Percentiles rank a stretch among this genome's conserved stretches.
phyloP scores from a whole-genome alignment of 2,888 invertebrate species.

The Salpingus planirostris region DNA sequence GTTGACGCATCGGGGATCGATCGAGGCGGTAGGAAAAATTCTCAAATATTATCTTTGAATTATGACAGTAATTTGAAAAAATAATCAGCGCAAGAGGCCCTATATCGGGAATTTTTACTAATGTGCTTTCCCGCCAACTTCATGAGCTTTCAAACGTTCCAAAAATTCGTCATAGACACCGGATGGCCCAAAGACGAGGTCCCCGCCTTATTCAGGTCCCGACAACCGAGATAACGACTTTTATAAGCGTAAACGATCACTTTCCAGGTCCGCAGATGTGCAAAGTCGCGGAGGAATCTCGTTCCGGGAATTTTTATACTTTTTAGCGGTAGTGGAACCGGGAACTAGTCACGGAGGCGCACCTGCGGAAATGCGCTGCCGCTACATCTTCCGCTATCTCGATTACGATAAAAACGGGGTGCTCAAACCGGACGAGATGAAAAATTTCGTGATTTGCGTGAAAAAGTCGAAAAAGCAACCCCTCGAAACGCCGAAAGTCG shows the following conservation, averaged over 20 bases:
- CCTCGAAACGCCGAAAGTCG: conserved; percentile 46
- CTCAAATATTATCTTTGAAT: background rate
- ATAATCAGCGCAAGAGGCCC: conserved; percentile 46
- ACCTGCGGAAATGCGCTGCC: conserved; percentile 58
- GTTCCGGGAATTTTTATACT: conserved; percentile 50
- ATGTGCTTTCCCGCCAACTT: conserved; percentile 48
- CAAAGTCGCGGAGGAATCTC: conserved; percentile 45
- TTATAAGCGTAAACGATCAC: conserved; percentile 10
- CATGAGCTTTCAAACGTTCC: conserved; percentile 49
- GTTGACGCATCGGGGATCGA: conserved; percentile 30
- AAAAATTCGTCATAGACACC: conserved; percentile 47
- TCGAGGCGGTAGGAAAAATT: conserved; percentile 20
- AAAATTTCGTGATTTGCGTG: conserved; percentile 48
- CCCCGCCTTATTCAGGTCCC: conserved; percentile 45
- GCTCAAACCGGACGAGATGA: conserved; percentile 52
- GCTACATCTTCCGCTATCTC: conserved; percentile 58
- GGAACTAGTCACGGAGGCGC: conserved; percentile 54
- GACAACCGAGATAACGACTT: no score
- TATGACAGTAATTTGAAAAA: background rate
- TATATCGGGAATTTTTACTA: conserved; percentile 50
- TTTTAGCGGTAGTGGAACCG: conserved; percentile 58
- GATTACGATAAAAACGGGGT: conserved; percentile 47
- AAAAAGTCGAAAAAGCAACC: conserved; percentile 47
- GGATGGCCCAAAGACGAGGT: conserved; percentile 47
- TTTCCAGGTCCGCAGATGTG: conserved; percentile 49